phyloP scores from a whole-genome alignment of 2,888 invertebrate species.

The Diadegma fenestrale region DNA sequence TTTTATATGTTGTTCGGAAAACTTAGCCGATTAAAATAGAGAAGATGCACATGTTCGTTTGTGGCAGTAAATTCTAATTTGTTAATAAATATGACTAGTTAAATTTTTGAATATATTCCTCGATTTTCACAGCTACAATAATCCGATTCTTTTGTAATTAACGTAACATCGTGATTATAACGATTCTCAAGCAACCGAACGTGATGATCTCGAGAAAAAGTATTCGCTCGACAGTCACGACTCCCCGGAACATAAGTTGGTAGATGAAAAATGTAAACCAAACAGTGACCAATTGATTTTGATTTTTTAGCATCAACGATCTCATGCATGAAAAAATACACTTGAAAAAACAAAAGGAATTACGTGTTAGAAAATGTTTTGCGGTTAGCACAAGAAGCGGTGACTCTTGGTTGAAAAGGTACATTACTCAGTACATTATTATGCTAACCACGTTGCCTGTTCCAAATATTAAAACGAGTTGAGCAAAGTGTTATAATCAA shows the following conservation, averaged over 20 bases:
- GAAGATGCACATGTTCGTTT: not conserved
- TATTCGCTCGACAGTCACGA: not conserved
- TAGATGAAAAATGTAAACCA: not conserved
- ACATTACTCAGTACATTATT: slow-evolving; percentile 20
- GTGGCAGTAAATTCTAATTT: not conserved
- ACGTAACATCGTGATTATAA: not conserved
- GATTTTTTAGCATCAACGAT: not conserved
- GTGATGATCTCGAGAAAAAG: not conserved
- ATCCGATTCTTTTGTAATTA: not conserved
- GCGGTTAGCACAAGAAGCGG: slow-evolving; percentile 31
- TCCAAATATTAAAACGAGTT: slow-evolving; percentile 11
- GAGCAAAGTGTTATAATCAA: slow-evolving; percentile 37
- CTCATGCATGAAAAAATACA: not conserved
- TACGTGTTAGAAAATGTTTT: slow-evolving; percentile 43
- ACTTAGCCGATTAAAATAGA: not conserved
- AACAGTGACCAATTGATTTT: not conserved
- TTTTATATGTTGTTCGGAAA: not conserved
- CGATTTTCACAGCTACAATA: not conserved
- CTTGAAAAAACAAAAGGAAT: slow-evolving; percentile 27
- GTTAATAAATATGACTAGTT: not conserved
- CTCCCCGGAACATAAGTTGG: not conserved
- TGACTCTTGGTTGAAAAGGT: slow-evolving; percentile 40
- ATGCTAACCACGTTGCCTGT: not conserved
- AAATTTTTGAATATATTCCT: not conserved
- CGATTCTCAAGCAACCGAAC: not conserved